Percentiles rank a stretch among this genome's conserved stretches.
Conservation (phyloP, 2,797 vertebrate species). For the Oreochromis mossambicus region DNA sequence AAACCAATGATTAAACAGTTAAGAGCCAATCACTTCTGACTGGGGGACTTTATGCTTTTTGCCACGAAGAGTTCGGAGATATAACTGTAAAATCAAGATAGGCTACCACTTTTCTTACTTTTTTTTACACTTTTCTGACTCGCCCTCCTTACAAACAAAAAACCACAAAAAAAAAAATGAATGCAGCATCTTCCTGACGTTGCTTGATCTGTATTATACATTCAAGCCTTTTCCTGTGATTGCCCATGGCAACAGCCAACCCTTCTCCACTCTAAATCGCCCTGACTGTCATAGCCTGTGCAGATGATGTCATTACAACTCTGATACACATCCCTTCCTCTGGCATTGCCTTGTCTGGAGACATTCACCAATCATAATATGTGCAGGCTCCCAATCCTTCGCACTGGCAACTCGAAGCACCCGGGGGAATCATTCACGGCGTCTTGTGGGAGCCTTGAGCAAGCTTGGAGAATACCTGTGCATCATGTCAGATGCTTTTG, state of each 20-base stretch:
- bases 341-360: constrained; percentile 48
- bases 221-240: constrained; percentile 50
- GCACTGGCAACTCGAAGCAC: constrained; percentile 47
- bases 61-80: not conserved
- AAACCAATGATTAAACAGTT: not conserved
- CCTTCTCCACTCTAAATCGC: constrained; percentile 58
- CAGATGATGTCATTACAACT: constrained; percentile 70
- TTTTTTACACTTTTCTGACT: not conserved
- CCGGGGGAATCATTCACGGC: constrained; percentile 44
- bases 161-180: not conserved
- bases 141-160: not conserved
- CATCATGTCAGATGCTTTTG: constrained; percentile 47
- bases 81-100: not conserved
- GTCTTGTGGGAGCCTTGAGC: constrained; percentile 37
- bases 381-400: constrained; percentile 43
- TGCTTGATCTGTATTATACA: constrained; percentile 55
- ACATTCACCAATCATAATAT: constrained; percentile 62
- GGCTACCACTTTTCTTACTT: not conserved
- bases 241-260: constrained; percentile 60
- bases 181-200: constrained; percentile 42
- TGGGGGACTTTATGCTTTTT: not conserved
- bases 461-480: constrained; percentile 53
- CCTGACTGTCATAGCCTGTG: constrained; percentile 58
- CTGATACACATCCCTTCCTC: constrained; percentile 58
- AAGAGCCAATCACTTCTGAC: not conserved